Percentiles rank a stretch among this genome's conserved stretches.
phyloP scores from a whole-genome alignment of 2,888 invertebrate genomes.

The Beris chalybata region DNA sequence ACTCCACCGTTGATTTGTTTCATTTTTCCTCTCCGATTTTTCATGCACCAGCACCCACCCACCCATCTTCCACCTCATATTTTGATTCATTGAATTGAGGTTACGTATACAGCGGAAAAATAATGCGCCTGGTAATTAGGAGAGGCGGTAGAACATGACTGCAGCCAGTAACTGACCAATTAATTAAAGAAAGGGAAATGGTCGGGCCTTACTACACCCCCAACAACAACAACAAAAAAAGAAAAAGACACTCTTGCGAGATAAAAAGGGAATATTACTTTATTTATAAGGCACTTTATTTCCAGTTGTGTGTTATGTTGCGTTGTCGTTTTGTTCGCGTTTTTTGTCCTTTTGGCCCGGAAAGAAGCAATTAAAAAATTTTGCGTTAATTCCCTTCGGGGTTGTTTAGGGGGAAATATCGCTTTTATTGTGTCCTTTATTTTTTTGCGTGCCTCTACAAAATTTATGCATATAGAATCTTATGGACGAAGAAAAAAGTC shows the following conservation, averaged over 20 bases:
- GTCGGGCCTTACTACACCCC: too few species aligned
- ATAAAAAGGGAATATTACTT: too few species aligned
- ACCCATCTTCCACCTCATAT: background rate
- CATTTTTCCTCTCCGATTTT: slow-evolving; percentile 1
- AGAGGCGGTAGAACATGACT: background rate
- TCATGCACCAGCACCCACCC: slow-evolving; percentile 1
- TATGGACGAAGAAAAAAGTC: background rate
- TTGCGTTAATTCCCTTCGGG: slow-evolving; percentile 30
- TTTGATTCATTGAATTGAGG: slow-evolving; percentile 16
- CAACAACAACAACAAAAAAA: too few species aligned
- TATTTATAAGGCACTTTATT: slow-evolving; percentile 22
- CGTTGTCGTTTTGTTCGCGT: background rate
- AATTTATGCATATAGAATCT: slow-evolving; percentile 20
- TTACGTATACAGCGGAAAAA: slow-evolving; percentile 5
- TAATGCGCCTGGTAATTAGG: slow-evolving; percentile 5
- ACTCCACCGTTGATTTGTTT: slow-evolving; percentile 1
- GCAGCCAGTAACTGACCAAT: slow-evolving; percentile 7
- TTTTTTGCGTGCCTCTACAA: slow-evolving; percentile 1
- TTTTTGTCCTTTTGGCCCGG: background rate
- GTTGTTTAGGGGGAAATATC: slow-evolving; percentile 22
- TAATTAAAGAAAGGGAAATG: slow-evolving; percentile 24
- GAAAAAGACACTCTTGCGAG: too few species aligned
- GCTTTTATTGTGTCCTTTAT: slow-evolving; percentile 8
- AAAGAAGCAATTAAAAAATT: slow-evolving; percentile 29
- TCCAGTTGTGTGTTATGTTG: background rate